Evolutionary conservation across 1,140 invertebrate species (phyloP).

Genomic region (Papilio polyxenes): DNA sequence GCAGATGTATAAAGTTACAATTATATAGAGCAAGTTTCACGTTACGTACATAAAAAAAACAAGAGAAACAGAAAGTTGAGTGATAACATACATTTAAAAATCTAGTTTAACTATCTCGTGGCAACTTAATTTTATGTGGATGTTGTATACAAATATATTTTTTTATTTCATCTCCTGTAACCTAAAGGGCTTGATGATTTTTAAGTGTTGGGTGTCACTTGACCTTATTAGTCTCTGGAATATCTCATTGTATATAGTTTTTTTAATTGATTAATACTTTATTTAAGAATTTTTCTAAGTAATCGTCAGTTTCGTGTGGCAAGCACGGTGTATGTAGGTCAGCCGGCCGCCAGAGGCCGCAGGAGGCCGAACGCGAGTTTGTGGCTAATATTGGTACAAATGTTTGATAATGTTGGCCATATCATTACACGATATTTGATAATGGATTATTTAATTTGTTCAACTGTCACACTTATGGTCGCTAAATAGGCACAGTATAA

Average conservation of each 20-base stretch:
- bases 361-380: not conserved
- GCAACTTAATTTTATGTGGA: too few species aligned
- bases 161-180: too few species aligned
- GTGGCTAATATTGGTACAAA: slow-evolving; percentile 26
- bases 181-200: not conserved
- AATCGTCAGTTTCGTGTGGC: not conserved
- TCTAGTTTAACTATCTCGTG: too few species aligned
- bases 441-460: not conserved
- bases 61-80: too few species aligned
- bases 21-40: too few species aligned
- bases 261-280: not conserved
- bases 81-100: too few species aligned
- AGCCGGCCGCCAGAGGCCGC: slow-evolving; percentile 29
- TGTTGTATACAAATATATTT: too few species aligned
- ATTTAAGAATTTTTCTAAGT: not conserved
- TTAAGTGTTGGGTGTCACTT: not conserved
- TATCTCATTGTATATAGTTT: not conserved
- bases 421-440: not conserved
- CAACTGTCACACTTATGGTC: not conserved
- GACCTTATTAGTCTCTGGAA: not conserved
- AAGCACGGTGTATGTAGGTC: slow-evolving; percentile 33
- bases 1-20: too few species aligned
- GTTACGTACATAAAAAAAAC: too few species aligned
- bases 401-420: not conserved
- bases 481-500: not conserved